These are phyloP conservation scores for Apodemia duryi DNA, from an alignment of 2,888 invertebrate species.

Conservation along the genomic window DNA sequence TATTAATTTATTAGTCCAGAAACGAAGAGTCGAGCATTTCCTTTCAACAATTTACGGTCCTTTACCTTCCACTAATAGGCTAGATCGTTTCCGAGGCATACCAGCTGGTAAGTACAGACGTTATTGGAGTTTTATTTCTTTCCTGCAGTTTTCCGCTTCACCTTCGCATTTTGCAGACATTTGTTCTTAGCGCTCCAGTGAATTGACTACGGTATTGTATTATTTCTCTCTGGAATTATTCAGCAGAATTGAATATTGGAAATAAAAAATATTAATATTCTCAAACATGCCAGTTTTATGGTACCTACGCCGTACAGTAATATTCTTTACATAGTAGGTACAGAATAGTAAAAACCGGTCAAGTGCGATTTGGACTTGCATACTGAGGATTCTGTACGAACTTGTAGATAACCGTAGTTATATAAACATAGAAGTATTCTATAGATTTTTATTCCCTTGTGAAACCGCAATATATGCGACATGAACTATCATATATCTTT, in stretches of 20 bases:
- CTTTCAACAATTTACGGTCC: conserved; percentile 3
- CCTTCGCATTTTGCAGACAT: conserved; percentile 23
- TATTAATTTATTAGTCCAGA: conserved; percentile 4
- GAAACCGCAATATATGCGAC: no score
- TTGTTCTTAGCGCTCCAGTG: conserved; percentile 29
- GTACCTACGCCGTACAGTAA: no score
- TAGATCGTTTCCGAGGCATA: conserved; percentile 15
- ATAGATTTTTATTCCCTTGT: no score
- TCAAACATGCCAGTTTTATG: no score
- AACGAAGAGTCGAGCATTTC: conserved; percentile 2
- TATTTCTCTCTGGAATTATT: conserved; percentile 30
- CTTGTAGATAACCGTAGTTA: no score
- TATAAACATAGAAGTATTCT: no score
- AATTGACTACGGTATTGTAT: conserved; percentile 28
- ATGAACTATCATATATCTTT: no score
- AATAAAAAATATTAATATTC: not conserved
- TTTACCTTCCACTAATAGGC: conserved; percentile 10
- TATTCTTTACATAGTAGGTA: no score
- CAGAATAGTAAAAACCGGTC: no score
- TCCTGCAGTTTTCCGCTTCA: conserved; percentile 29
- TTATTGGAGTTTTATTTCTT: conserved; percentile 28
- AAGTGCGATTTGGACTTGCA: no score
- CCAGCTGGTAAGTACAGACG: conserved; percentile 25
- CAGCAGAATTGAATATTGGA: conserved; percentile 15
- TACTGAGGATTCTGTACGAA: no score